phyloP scores from a whole-genome alignment of 1,140 invertebrate genomes.

The Drosophila willistoni region DNA sequence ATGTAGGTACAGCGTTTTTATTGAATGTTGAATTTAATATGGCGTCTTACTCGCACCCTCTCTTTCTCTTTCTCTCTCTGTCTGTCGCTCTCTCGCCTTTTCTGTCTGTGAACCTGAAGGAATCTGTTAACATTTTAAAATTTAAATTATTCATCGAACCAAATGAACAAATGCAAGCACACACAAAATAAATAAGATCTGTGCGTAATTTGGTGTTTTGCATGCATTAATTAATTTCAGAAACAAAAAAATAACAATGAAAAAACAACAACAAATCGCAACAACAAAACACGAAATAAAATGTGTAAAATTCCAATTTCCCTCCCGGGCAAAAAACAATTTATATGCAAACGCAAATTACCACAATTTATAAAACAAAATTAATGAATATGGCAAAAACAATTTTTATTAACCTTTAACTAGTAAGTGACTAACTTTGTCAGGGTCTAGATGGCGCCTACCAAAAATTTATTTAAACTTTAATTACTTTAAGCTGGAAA shows the following conservation, averaged over 20 bases:
- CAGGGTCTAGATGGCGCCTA: constrained; percentile 7
- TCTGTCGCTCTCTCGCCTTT: no score
- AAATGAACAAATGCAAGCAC: constrained; percentile 31
- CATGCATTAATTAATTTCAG: constrained; percentile 65
- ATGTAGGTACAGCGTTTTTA: no score
- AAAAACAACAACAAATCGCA: neutral
- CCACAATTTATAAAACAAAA: constrained; percentile 10
- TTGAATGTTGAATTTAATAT: neutral
- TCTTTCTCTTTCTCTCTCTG: neutral
- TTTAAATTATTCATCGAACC: constrained; percentile 44
- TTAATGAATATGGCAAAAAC: constrained; percentile 6
- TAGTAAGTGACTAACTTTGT: constrained; percentile 7
- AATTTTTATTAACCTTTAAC: constrained; percentile 7
- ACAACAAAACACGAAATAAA: constrained; percentile 4
- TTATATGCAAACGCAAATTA: constrained; percentile 26
- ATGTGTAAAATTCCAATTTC: constrained; percentile 9
- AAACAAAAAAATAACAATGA: constrained; percentile 6
- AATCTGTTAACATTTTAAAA: constrained; percentile 24
- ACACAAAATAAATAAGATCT: constrained; percentile 8
- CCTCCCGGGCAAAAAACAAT: neutral
- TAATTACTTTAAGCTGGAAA: neutral
- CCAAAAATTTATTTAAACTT: constrained; percentile 2
- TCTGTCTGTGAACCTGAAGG: neutral
- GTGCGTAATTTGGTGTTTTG: constrained; percentile 77
- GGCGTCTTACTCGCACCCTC: neutral